Base-by-base conservation (phyloP, 2,888 invertebrate genomes). In the Pristionchus maxplancki region DNA sequence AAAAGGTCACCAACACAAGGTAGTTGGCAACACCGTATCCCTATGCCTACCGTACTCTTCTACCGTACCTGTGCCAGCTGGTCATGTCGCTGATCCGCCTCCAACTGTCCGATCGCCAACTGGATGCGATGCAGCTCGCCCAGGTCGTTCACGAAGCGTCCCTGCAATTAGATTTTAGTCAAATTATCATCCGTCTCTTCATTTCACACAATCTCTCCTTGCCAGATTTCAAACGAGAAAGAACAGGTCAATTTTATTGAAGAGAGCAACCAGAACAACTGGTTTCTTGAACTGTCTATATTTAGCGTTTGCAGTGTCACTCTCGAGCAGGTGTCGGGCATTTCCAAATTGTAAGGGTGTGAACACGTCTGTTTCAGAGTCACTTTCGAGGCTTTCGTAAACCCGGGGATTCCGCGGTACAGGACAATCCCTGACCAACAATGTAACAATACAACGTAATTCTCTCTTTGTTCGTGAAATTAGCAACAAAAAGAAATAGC, bases 81-180 rank as follows among this genome's bases (percentile, higher is more conserved):
- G n/a, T 94, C 94, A 20, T 83, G 87, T 3, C 93, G 89, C 53
- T 90, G 90, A 53, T 93, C 92, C 11, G 88, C 88, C 82, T 94
- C 93, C 88, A 94, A 87, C 81, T 93, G 93, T 24, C 88, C 85
- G 82, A 93, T 93, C 24, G 92, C 91, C 83, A 91, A 37, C 81
- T 94, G 94, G 28, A 93, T 89, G n/a, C 93, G 91, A 84, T 94
- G 94, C n/a, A 94, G 90, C 87, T 94, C 94, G 50, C 91, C 91
- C 44, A 94, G 85, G 67, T 94, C 94, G 74, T 94, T 94, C 58
- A 94, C 93, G 88, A 94, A 94, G 15, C 93, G 91, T 20, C 93
- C 94, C 90, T 92, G 85, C 8, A 9, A 24, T 74, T 37, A 74
- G n/a, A n/a, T n/a, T n/a, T n/a, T n/a, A n/a, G n/a, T n/a, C n/a